These are phyloP conservation scores for Styela plicata DNA, from an alignment of 23 tunicate species.

Conservation along the genomic window DNA sequence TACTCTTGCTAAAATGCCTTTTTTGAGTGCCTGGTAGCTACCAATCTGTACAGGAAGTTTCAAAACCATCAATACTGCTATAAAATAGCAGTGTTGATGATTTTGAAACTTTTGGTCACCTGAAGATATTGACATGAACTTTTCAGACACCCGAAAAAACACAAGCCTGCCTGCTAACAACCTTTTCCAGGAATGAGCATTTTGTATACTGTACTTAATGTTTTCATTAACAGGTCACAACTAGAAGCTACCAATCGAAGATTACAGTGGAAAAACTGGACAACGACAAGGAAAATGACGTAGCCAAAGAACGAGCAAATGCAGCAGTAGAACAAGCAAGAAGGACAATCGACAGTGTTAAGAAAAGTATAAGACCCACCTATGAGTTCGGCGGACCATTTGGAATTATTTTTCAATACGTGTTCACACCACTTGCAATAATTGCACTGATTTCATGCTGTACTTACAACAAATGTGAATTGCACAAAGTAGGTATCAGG, in stretches of 20 bases:
- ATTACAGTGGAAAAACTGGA: slow-evolving; percentile 17
- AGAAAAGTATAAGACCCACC: neutral
- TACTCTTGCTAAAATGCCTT: too few species aligned
- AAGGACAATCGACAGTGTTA: slow-evolving; percentile 8
- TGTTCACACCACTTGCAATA: slow-evolving; percentile 36
- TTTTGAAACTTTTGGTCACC: too few species aligned
- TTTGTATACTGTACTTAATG: neutral
- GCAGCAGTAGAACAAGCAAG: neutral
- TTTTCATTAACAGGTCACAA: slow-evolving; percentile 6
- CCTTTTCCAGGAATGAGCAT: neutral
- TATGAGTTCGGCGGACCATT: slow-evolving; percentile 69
- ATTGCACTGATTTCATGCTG: slow-evolving; percentile 33
- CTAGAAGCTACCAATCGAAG: slow-evolving; percentile 22
- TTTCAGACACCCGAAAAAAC: neutral
- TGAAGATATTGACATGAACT: too few species aligned
- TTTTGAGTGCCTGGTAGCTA: too few species aligned
- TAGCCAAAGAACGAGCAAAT: neutral
- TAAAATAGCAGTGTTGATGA: too few species aligned
- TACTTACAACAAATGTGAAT: slow-evolving; percentile 32
- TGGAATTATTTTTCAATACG: slow-evolving; percentile 51
- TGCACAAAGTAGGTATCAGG: slow-evolving; percentile 63
- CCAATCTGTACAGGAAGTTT: too few species aligned
- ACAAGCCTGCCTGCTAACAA: neutral
- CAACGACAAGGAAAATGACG: neutral
- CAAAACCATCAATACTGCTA: too few species aligned